Percentiles rank a stretch among this genome's conserved stretches.
Conservation (phyloP, 2,797 vertebrate genomes). For the Chaenodraco wilsoni region DNA sequence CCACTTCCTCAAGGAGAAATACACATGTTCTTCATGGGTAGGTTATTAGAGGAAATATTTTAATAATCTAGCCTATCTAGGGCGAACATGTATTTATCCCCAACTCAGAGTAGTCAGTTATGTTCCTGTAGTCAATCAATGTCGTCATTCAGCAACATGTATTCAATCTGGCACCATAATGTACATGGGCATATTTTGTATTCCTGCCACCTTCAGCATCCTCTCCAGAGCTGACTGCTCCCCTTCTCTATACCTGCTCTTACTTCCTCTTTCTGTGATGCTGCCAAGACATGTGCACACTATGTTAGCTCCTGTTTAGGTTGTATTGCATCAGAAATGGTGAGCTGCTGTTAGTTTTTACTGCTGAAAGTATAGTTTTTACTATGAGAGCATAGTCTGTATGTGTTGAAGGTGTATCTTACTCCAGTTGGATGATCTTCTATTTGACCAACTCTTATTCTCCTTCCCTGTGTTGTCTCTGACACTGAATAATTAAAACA, state of each 20-base stretch:
- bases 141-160: background rate
- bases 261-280: constrained; percentile 5
- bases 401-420: background rate
- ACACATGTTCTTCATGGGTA: background rate
- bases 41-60: background rate
- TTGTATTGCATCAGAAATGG: background rate
- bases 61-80: background rate
- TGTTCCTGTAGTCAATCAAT: background rate
- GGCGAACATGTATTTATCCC: background rate
- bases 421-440: constrained; percentile 5
- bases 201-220: constrained; percentile 18
- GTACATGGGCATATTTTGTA: background rate
- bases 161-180: background rate
- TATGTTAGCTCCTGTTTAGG: background rate
- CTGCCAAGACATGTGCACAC: background rate
- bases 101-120: background rate
- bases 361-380: background rate
- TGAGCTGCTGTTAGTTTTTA: background rate
- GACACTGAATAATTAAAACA: constrained; percentile 38
- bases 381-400: background rate
- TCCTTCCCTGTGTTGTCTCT: constrained; percentile 9
- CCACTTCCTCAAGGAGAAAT: background rate
- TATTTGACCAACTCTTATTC: constrained; percentile 10
- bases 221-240: background rate
- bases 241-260: constrained; percentile 12